phyloP scores from a whole-genome alignment of 2,888 invertebrate species.

The Acleris sparsana region DNA sequence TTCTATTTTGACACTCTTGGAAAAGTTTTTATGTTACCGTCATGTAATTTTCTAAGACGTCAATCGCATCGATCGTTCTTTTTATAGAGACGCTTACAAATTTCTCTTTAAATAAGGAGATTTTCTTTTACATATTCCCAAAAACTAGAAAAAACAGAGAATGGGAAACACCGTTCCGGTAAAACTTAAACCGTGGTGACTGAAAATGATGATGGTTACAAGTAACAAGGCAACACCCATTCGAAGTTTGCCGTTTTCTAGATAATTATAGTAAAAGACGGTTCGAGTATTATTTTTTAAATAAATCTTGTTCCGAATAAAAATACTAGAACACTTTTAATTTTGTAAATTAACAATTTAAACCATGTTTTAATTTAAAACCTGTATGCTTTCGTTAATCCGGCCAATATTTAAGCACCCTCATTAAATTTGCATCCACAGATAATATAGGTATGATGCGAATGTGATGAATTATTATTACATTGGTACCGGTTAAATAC shows the following conservation, averaged over 20 bases:
- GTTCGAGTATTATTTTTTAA: not conserved
- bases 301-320: not conserved
- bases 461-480: constrained; percentile 4
- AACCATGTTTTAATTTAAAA: constrained; percentile 54
- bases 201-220: no score
- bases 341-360: constrained; percentile 41
- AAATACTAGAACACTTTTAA: not conserved
- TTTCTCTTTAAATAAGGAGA: no score
- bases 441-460: constrained; percentile 29
- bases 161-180: not conserved
- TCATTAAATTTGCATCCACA: constrained; percentile 35
- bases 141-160: not conserved
- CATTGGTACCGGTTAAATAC: not conserved
- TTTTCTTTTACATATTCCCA: not conserved
- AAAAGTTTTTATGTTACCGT: no score
- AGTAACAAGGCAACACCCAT: no score
- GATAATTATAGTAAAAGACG: not conserved
- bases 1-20: no score
- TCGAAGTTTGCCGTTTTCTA: no score
- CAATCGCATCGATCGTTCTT: no score
- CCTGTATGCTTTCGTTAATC: constrained; percentile 50
- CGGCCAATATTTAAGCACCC: constrained; percentile 35
- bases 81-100: no score
- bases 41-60: no score
- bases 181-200: no score